A percentile compares a stretch with the other conserved stretches of the same genome.
Conservation (phyloP, 2,113 vertebrate genomes). For the Hirundichthys speculiger region DNA sequence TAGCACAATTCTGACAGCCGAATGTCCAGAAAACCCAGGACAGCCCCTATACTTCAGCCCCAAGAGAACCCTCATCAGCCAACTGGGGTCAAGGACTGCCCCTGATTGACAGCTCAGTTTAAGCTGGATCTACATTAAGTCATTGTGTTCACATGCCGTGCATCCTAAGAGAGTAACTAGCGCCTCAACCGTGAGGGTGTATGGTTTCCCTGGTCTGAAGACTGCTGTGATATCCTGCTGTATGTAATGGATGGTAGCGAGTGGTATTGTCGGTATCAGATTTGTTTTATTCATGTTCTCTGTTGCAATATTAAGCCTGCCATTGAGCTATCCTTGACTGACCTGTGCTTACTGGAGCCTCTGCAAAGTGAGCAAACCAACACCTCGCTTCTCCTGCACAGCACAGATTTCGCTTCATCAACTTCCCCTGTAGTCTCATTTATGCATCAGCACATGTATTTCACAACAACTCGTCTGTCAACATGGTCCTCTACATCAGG, state of each 20-base stretch:
- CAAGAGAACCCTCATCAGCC: constrained; percentile 60
- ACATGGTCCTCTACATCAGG: constrained; percentile 4
- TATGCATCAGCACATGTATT: constrained; percentile 45
- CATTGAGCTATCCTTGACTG: constrained; percentile 74
- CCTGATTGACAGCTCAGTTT: constrained; percentile 65
- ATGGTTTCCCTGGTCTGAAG: constrained; percentile 38
- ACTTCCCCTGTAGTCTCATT: constrained; percentile 43
- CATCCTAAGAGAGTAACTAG: constrained; percentile 42
- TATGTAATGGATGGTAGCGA: constrained; percentile 64
- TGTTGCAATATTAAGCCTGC: constrained; percentile 73
- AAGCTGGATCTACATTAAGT: constrained; percentile 56
- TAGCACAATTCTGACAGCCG: constrained; percentile 62
- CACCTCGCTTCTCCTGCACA: constrained; percentile 22
- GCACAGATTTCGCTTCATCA: constrained; percentile 37
- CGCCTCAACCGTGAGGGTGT: constrained; percentile 30
- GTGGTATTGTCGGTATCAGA: constrained; percentile 59
- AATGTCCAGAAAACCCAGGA: constrained; percentile 48
- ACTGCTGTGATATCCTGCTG: constrained; percentile 45
- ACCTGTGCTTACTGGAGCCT: constrained; percentile 53
- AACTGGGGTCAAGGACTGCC: constrained; percentile 69
- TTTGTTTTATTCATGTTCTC: constrained; percentile 77
- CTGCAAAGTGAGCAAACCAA: constrained; percentile 41
- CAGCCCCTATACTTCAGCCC: constrained; percentile 28
- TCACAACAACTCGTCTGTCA: constrained; percentile 50
- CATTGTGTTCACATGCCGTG: constrained; percentile 57